Conservation (phyloP, 2,113 vertebrate genomes). For the Chelonoidis abingdonii region DNA sequence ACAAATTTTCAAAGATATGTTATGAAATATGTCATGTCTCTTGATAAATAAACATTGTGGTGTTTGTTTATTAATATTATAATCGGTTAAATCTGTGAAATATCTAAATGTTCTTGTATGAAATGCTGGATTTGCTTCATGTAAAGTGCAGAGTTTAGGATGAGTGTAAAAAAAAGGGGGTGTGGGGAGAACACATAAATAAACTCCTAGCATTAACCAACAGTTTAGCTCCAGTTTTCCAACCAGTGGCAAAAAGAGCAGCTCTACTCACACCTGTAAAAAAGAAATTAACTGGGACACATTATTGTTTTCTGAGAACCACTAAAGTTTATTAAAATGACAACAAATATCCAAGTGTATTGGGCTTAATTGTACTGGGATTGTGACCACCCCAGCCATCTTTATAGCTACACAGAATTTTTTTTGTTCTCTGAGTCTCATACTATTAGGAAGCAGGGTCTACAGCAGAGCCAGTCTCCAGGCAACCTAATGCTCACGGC, state of each 20-base stretch:
- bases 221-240: not conserved
- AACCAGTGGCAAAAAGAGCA: not conserved
- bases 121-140: not conserved
- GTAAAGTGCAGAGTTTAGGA: not conserved
- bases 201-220: not conserved
- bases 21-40: not conserved
- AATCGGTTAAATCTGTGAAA: not conserved
- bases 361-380: not conserved
- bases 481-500: not conserved
- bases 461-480: not conserved
- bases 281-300: not conserved
- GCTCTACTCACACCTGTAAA: not conserved
- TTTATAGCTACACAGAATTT: not conserved
- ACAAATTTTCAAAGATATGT: too few relatives aligned
- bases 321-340: not conserved
- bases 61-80: not conserved
- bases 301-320: not conserved
- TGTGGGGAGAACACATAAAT: not conserved
- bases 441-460: not conserved
- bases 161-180: not conserved
- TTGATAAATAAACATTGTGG: not conserved
- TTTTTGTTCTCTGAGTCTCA: not conserved
- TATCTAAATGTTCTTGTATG: not conserved
- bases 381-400: not conserved
- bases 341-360: not conserved